Conservation (phyloP, 37 sponge, comb jelly and placozoan species). For the Lycopodina hypogea region DNA sequence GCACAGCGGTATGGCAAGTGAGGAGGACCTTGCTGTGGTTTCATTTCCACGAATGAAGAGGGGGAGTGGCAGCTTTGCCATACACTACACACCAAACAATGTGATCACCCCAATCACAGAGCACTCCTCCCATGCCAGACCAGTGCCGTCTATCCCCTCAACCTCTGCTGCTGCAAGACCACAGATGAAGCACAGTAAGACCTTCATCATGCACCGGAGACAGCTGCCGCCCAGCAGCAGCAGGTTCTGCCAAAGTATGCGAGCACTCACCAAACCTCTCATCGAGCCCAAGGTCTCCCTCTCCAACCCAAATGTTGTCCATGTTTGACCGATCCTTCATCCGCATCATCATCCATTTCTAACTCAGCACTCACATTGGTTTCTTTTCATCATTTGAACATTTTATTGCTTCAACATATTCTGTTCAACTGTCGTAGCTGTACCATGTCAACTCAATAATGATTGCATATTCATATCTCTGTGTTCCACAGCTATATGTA, state of each 20-base stretch:
- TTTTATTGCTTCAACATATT: too few relatives aligned
- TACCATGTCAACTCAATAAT: too few relatives aligned
- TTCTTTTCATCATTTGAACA: background rate
- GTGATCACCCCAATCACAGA: background rate
- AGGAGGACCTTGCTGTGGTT: background rate
- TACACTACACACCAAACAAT: background rate
- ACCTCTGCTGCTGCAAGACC: background rate
- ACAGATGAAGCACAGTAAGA: constrained; percentile 4
- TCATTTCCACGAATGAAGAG: constrained; percentile 11
- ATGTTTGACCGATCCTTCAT: constrained; percentile 31
- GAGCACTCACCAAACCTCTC: constrained; percentile 24
- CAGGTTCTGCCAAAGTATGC: constrained; percentile 21
- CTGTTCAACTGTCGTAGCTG: too few relatives aligned
- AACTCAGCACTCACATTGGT: too few relatives aligned
- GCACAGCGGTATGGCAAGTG: background rate
- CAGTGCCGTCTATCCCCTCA: background rate
- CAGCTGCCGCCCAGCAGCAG: background rate
- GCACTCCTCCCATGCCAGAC: background rate
- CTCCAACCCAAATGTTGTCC: constrained; percentile 57
- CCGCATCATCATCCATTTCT: background rate
- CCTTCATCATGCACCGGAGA: background rate
- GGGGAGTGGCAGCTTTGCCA: background rate
- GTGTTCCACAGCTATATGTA: too few relatives aligned
- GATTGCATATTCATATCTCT: too few relatives aligned
- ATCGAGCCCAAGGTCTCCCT: constrained; percentile 58